Conservation (phyloP, 2,888 invertebrate genomes). For the Automeris io region DNA sequence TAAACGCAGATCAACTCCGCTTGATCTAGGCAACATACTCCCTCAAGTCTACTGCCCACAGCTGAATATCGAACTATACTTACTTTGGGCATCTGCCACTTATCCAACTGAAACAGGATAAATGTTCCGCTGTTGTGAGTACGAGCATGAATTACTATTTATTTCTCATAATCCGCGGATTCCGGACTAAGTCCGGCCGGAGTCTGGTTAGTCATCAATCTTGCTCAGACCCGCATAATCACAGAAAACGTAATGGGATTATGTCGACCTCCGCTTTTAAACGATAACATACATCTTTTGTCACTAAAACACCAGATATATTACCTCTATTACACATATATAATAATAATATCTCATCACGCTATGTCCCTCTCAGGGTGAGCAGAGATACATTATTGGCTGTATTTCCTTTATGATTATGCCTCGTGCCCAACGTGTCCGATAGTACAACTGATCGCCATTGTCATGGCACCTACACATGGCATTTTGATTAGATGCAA, state of each 20-base stretch:
- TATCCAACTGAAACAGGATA: conserved; percentile 10
- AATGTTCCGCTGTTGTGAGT: conserved; percentile 21
- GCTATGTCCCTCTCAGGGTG: no score
- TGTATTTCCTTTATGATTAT: neutral
- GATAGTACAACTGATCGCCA: no score
- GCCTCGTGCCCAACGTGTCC: no score
- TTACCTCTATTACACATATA: conserved; percentile 21
- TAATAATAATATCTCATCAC: no score
- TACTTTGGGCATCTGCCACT: neutral
- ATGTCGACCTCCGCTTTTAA: conserved; percentile 57
- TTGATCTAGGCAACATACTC: no score
- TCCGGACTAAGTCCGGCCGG: conserved; percentile 45
- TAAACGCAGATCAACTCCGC: no score
- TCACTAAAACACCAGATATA: conserved; percentile 6
- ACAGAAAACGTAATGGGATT: conserved; percentile 63
- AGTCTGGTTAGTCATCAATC: conserved; percentile 57
- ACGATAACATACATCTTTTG: conserved; percentile 33
- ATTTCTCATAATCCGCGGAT: conserved; percentile 59
- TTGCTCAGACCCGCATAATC: conserved; percentile 70
- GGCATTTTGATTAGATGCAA: no score
- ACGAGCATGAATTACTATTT: conserved; percentile 54
- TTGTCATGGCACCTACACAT: no score
- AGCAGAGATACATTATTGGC: no score
- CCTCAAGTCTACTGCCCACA: no score
- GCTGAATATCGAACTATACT: no score